Base-by-base conservation (phyloP, 2,113 vertebrate genomes). In the Perca schrenkii region DNA sequence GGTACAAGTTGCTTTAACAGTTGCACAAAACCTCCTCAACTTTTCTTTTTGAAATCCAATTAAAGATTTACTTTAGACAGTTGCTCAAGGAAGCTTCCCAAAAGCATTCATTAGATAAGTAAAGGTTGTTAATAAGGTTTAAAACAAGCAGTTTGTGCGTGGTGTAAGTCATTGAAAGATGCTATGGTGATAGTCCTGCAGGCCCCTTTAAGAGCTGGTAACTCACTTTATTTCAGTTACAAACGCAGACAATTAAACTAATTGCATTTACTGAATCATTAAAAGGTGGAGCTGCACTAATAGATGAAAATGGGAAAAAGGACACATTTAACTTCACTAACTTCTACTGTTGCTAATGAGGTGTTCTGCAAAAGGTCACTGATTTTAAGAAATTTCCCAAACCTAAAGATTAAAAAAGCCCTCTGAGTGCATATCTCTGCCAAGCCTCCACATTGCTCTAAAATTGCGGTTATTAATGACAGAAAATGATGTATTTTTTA, bases 391-490 rank as follows among this genome's bases (percentile, higher is more conserved):
- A 15, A 40, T 13, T 15, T n/a, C 49, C 73, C 34, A n/a, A 61
- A 57, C 21, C 31, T 25, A 25, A 53, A 16, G 49, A 54, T 74
- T 25, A 47, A 63, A 6, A 34, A 34, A 34, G 34, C 34, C 34
- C 34, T 34, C 34, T 6, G 64, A 36, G 63, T 53, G 34, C 22
- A 11, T 4, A 3, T 68, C 47, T 31, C 22, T 16, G 36, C 76
- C 63, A 6, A 36, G 50, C 13, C 31, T 15, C 28, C 53, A 66
- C 21, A 52, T 63, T 47, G 19, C 19, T 53, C 21, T 31, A 2
- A 64, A 22, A 46, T 49, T 82, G 56, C 57, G 54, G 50, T 70
- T 69, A 65, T 71, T 70, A 74, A 74, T 54, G 16, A 65, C 31
- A 57, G 22, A 54, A 73, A 72, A 22, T 14, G 11, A 10, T 40